These are phyloP conservation scores for Vanessa atalanta DNA, from an alignment of 1,140 invertebrate genomes.

Conservation along the genomic window DNA sequence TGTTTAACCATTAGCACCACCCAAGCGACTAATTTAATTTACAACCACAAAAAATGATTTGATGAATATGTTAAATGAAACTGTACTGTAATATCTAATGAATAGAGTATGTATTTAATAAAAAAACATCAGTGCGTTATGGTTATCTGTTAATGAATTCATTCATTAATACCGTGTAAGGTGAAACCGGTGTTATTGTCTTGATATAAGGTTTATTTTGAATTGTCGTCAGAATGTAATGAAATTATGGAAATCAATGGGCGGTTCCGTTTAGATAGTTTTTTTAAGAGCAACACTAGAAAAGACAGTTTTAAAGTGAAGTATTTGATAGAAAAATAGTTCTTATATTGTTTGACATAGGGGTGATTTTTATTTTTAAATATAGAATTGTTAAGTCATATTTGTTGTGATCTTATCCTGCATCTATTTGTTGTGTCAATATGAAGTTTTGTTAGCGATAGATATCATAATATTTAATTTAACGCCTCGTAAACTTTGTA, in stretches of 20 bases:
- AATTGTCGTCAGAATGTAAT: conserved; percentile 18
- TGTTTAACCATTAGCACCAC: conserved; percentile 44
- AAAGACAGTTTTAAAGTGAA: conserved; percentile 33
- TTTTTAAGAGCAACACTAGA: conserved; percentile 25
- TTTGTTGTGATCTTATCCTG: conserved; percentile 20
- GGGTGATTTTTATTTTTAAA: not conserved
- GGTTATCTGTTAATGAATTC: conserved; percentile 48
- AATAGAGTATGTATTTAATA: conserved; percentile 27
- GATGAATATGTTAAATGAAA: conserved; percentile 11
- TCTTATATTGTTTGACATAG: not conserved
- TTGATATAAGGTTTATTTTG: conserved; percentile 24
- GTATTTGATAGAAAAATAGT: not conserved
- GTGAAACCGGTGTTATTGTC: not conserved
- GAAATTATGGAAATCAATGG: conserved; percentile 53
- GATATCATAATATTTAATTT: conserved; percentile 42
- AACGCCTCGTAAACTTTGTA: conserved; percentile 26
- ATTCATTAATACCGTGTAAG: conserved; percentile 32
- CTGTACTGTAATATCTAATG: not conserved
- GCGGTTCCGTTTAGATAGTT: conserved; percentile 48
- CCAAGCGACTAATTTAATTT: conserved; percentile 47
- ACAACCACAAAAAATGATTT: conserved; percentile 8
- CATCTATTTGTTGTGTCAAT: conserved; percentile 33
- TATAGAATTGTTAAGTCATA: conserved; percentile 7
- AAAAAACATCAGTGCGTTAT: conserved; percentile 38
- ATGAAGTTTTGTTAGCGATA: conserved; percentile 35